Evolutionary conservation across 2,888 invertebrate species (phyloP).

Genomic region (Alloscopus bannaensis): DNA sequence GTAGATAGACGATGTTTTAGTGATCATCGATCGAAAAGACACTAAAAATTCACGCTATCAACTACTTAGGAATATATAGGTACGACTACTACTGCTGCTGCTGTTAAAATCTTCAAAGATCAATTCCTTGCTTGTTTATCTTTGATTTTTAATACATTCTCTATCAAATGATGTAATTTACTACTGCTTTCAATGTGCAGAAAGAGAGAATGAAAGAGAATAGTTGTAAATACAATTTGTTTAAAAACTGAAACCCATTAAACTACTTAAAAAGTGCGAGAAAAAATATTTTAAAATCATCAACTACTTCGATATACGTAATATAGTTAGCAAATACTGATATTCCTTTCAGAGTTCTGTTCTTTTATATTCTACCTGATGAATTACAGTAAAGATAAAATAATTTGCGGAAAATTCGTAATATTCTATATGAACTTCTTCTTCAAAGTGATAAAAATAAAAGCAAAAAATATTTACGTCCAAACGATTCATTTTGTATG

Average conservation of each 20-base stretch:
- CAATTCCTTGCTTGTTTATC: not conserved
- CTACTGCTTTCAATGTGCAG: no score
- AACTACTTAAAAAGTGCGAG: constrained; percentile 8
- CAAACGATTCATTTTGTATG: no score
- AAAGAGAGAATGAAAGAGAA: constrained; percentile 16
- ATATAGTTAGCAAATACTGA: no score
- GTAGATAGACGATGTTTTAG: not conserved
- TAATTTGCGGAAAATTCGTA: no score
- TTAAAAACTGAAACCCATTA: constrained; percentile 40
- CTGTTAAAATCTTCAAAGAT: not conserved
- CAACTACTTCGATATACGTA: no score
- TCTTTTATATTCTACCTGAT: no score
- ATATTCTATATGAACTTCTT: no score
- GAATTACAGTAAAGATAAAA: no score
- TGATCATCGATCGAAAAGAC: not conserved
- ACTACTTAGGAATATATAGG: not conserved
- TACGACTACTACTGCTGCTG: not conserved
- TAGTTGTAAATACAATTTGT: constrained; percentile 8
- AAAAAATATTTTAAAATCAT: constrained; percentile 36
- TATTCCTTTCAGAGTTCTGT: no score
- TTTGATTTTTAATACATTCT: not conserved
- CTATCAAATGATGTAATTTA: not conserved
- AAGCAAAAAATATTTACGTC: no score
- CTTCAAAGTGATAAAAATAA: no score
- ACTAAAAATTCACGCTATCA: not conserved